Evolutionary conservation across 23 tunicate genomes (phyloP).

Genomic region (Styela clava): DNA sequence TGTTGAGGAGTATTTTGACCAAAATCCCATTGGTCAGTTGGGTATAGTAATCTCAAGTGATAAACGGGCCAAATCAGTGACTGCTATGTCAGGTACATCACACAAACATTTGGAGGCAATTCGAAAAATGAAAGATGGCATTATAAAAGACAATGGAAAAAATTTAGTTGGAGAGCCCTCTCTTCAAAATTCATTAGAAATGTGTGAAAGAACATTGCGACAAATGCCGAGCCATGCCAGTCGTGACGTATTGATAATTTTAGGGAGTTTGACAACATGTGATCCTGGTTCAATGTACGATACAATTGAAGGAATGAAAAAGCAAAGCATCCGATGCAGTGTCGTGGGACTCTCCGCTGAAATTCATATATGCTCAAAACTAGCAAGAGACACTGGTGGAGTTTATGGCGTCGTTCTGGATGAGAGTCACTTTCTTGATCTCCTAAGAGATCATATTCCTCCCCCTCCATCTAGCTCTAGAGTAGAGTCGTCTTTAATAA

Average conservation of each 20-base stretch:
- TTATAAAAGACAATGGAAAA: constrained; percentile 60
- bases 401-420: constrained; percentile 70
- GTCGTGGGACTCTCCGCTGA: constrained; percentile 91
- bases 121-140: constrained; percentile 34
- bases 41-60: constrained; percentile 59
- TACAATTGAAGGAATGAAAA: constrained; percentile 50
- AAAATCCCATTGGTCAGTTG: constrained; percentile 85
- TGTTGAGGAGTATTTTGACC: constrained; percentile 81
- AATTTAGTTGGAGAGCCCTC: constrained; percentile 80
- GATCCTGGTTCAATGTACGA: constrained; percentile 66
- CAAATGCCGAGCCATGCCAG: constrained; percentile 89
- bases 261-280: constrained; percentile 83
- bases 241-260: constrained; percentile 53
- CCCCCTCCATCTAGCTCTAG: constrained; percentile 60
- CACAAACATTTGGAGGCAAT: constrained; percentile 55
- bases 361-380: constrained; percentile 69
- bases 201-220: constrained; percentile 58
- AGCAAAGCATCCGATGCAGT: constrained; percentile 86
- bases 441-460: constrained; percentile 61
- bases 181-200: constrained; percentile 74
- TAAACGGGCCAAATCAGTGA: constrained; percentile 62
- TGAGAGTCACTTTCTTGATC: constrained; percentile 63
- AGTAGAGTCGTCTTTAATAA: constrained; percentile 83
- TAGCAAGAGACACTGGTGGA: constrained; percentile 77
- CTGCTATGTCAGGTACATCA: constrained; percentile 76